Base-by-base conservation (phyloP, 37 sponge, comb jelly and placozoan species). In the Beroe ovata region DNA sequence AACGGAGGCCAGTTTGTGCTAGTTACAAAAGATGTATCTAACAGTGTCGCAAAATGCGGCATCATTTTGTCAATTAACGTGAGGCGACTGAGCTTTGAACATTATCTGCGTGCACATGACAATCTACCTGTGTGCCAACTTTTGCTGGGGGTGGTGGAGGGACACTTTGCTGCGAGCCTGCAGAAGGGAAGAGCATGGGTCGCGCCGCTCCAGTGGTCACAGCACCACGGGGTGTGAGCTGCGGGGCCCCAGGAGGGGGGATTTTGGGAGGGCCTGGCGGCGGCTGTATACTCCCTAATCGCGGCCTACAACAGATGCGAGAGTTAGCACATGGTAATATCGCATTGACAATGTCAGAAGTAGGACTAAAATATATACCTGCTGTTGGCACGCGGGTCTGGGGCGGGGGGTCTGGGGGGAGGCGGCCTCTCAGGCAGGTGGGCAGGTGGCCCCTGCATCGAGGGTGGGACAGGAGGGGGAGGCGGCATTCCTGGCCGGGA, bases 131-230 rank as follows among this genome's bases (percentile, higher is more conserved):
- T 6, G 32, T 37, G 34, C 35, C 34, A 54, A 36, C 4, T 77
- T 77, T 39, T 21, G 84, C 54, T 28, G 84, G 84, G 25, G 54
- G 54, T 2, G 84, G 84, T 14, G 84, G 84, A 26, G 84, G 84
- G 3, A 16, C 84, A 77, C 54, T 36, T 18, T 66, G 69, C 8
- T 25, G 16, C 32, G 32, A 25, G 2, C 84, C 84, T 42, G 84
- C 84, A 36, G 84, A 77, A 42, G 84, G 84, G 84, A 77, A 77
- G 47, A 77, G 84, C 84, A 77, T 77, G 84, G 84, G 84, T 22
- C 84, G 42, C 14, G 28, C 84, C 22, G 54, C 84, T 54, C 6
- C 29, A 29, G 42, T 42, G 8, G 84, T 42, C 22, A 3, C 63
- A 4, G 28, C 84, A 32, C 84, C 54, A 25, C 11, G 54, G 11